Percentiles rank a stretch among this genome's conserved stretches.
Conservation (phyloP, 2,113 vertebrate genomes). For the Oreochromis aureus region DNA sequence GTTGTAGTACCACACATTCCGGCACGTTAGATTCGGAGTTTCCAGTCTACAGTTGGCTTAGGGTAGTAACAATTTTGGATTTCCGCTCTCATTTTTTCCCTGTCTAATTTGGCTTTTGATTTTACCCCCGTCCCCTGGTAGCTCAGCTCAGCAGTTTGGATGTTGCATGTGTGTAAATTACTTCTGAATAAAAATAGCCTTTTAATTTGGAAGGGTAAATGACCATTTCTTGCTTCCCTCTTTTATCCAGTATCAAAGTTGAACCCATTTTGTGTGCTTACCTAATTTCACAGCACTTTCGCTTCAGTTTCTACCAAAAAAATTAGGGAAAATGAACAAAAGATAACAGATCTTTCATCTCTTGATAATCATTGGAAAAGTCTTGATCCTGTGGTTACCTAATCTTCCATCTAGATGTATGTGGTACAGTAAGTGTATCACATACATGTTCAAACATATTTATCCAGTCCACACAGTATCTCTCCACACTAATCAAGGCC, state of each 20-base stretch:
- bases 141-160: neutral
- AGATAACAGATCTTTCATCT: neutral
- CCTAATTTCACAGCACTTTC: neutral
- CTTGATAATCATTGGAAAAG: neutral
- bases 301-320: neutral
- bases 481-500: neutral
- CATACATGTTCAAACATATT: neutral
- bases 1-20: slow-evolving; percentile 1
- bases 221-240: neutral
- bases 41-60: neutral
- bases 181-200: neutral
- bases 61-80: slow-evolving; percentile 17
- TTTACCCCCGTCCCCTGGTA: neutral
- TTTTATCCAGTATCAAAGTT: neutral
- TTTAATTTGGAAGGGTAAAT: neutral
- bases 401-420: neutral
- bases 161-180: neutral
- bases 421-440: neutral
- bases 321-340: neutral
- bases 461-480: neutral
- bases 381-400: neutral
- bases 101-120: neutral
- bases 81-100: slow-evolving; percentile 2
- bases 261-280: neutral
- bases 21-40: neutral